phyloP scores from a whole-genome alignment of 2,113 vertebrate genomes.

The Egretta garzetta region DNA sequence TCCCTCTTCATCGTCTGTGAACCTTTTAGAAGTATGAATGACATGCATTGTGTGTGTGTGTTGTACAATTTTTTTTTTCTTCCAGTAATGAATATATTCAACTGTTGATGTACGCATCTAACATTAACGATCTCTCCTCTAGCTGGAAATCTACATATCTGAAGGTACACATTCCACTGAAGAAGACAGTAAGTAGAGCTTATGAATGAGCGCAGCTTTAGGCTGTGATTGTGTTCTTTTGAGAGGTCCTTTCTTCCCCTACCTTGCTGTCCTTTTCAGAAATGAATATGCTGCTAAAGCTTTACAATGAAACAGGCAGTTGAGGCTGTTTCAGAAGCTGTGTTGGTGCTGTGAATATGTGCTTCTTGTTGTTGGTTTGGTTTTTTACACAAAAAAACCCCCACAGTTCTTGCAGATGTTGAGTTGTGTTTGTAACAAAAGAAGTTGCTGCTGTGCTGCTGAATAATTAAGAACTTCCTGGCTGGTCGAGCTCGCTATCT shows the following conservation, averaged over 20 bases:
- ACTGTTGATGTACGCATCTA: background rate
- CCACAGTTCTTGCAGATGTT: background rate
- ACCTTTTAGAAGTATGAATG: background rate
- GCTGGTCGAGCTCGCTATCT: fast-evolving
- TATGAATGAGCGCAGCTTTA: background rate
- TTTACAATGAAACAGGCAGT: fast-evolving
- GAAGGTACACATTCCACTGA: slow-evolving; percentile 96
- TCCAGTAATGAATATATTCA: background rate
- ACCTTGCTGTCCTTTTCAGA: background rate
- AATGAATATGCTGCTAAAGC: fast-evolving
- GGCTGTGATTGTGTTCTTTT: background rate
- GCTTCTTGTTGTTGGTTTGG: background rate
- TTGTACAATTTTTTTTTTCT: background rate
- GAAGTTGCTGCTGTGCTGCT: background rate
- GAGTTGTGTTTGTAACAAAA: background rate
- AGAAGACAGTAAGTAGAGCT: slow-evolving; percentile 91
- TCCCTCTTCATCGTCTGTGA: background rate
- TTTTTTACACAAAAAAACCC: background rate
- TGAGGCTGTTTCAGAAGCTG: background rate
- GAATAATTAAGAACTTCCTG: background rate
- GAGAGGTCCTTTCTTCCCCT: background rate
- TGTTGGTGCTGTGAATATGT: fast-evolving
- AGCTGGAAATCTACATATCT: slow-evolving; percentile 98
- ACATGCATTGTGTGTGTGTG: fast-evolving
- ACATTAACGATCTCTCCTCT: slow-evolving; percentile 8